Evolutionary conservation across 1,140 invertebrate species (phyloP).

Genomic region (Hylaeus volcanicus): DNA sequence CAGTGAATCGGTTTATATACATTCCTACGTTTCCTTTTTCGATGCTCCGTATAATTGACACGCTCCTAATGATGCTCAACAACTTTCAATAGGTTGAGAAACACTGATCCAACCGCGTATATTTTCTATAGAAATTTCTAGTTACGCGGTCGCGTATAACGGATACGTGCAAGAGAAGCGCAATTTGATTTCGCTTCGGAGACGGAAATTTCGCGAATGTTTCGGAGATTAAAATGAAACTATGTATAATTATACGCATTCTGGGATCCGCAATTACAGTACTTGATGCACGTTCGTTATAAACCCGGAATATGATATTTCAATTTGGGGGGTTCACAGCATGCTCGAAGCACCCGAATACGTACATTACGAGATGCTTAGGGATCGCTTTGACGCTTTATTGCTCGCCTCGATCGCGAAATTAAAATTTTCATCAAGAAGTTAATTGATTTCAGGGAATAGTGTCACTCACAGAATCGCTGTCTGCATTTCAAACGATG

Average conservation of each 20-base stretch:
- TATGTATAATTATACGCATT: conserved; percentile 31
- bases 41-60: too few species aligned
- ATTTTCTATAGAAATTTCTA: background rate
- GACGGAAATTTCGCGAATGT: conserved; percentile 14
- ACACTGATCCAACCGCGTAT: background rate
- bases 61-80: too few species aligned
- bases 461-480: background rate
- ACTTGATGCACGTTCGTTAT: conserved; percentile 39
- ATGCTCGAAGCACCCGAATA: background rate
- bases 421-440: background rate
- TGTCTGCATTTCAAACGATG: background rate
- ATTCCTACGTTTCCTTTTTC: too few species aligned
- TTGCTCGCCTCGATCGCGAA: background rate
- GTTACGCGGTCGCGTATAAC: too few species aligned
- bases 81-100: too few species aligned
- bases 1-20: too few species aligned
- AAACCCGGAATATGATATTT: conserved; percentile 33
- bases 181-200: conserved; percentile 21
- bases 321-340: background rate
- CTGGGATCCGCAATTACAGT: conserved; percentile 34
- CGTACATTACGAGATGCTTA: background rate
- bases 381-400: conserved; percentile 8
- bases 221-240: conserved; percentile 38
- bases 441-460: background rate
- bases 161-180: background rate